Conservation (phyloP, 2,113 vertebrate species). For the Heliornis fulica region DNA sequence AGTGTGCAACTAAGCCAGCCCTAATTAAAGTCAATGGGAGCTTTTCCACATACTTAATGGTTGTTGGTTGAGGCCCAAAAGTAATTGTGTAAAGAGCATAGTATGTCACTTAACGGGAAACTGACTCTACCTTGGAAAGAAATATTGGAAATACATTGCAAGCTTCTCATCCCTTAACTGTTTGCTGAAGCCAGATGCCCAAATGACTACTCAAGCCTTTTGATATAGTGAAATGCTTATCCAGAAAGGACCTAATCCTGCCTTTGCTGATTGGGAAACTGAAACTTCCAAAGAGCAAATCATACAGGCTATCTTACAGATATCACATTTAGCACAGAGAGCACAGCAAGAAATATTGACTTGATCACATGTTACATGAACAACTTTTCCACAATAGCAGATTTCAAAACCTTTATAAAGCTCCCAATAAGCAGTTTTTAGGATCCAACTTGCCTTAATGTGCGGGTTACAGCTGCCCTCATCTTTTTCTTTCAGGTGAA, state of each 20-base stretch:
- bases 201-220: neutral
- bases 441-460: neutral
- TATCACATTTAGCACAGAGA: neutral
- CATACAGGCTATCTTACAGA: neutral
- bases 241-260: neutral
- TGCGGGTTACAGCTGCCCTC: neutral
- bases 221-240: neutral
- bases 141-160: neutral
- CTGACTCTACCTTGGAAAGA: neutral
- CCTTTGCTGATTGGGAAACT: neutral
- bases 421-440: neutral
- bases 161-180: neutral
- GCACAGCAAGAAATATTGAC: neutral
- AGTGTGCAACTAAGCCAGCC: neutral
- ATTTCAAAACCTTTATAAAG: neutral
- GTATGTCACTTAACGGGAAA: neutral
- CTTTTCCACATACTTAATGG: neutral
- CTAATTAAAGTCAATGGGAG: conserved; percentile 37
- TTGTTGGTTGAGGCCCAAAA: neutral
- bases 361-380: neutral
- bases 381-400: accelerated
- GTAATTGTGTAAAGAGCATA: neutral
- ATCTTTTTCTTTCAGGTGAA: neutral
- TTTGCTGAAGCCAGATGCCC: neutral
- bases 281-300: neutral